A percentile compares a stretch with the other conserved stretches of the same genome.
phyloP scores from a whole-genome alignment of 2,797 vertebrate species.

The Tokudaia tokunoshimensis region DNA sequence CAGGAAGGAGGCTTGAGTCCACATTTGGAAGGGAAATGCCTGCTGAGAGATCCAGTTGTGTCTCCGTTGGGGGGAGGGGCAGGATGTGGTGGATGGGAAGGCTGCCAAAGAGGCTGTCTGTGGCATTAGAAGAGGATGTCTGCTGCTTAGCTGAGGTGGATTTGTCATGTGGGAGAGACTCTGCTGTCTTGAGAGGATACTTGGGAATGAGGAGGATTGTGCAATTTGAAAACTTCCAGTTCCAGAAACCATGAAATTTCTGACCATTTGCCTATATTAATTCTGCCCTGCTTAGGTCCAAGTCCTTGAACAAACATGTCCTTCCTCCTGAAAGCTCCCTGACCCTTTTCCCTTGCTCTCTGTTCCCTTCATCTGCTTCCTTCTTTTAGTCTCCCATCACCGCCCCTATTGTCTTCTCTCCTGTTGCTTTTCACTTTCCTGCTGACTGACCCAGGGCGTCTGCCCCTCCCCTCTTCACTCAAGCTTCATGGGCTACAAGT shows the following conservation, averaged over 20 bases:
- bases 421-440: not conserved
- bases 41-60: not conserved
- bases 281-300: not conserved
- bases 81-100: not conserved
- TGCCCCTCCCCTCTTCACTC: not conserved
- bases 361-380: not conserved
- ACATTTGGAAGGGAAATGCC: slow-evolving; percentile 59
- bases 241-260: slow-evolving; percentile 9
- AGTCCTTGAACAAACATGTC: not conserved
- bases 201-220: slow-evolving; percentile 17
- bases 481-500: not conserved
- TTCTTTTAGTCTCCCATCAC: not conserved
- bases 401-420: not conserved
- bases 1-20: not conserved
- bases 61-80: not conserved
- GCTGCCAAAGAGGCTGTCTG: slow-evolving; percentile 1
- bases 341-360: too few species aligned
- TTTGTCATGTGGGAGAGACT: slow-evolving; percentile 29
- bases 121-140: not conserved
- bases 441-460: not conserved
- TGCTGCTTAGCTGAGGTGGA: slow-evolving; percentile 26
- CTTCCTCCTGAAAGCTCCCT: not conserved
- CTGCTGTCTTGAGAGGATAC: not conserved
- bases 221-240: slow-evolving; percentile 42
- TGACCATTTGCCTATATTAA: not conserved